Base-by-base conservation (phyloP, 1,140 invertebrate genomes). In the Trichogramma pretiosum region DNA sequence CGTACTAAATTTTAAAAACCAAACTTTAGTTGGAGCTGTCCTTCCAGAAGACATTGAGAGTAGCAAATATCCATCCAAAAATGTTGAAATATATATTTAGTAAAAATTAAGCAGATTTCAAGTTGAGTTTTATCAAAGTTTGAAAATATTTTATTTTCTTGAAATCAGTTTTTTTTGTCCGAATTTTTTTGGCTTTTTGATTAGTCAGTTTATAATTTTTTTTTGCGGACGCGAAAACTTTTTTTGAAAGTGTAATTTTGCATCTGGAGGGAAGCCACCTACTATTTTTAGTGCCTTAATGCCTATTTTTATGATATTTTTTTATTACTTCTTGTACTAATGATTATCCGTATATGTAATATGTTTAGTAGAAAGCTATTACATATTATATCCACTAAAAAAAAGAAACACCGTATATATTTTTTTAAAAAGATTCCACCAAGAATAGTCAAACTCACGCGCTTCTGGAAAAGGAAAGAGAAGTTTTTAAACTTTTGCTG, bases 371-470 rank as follows among this genome's bases (percentile, higher is more conserved):
- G 60, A 64, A 68, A 51, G 64, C 56, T 56, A 61, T 67, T 67
- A 68, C 67, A 70, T 60, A 65, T 72, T 70, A 70, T n/a, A n/a
- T 61, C 60, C 58, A 62, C 64, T 70, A 72, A 67, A 66, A 63
- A 59, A 61, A 60, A 50, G 34, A 50, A 58, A 63, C 62, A 62
- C 61, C 58, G 59, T 62, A 64, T 47, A 51, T 55, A 46, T 57
- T 52, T 53, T 21, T 48, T 51, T 46, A 46, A 28, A n/a, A n/a
- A 49, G 35, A 45, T 45, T 52, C 52, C 48, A 43, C 52, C 52
- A 40, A 56, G 37, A 57, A 58, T 56, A 54, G 21, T 50, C 16
- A 34, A 40, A 45, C 38, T 44, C 26, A 18, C 41, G 46, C 39
- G 42, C 36, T 23, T 26, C 11, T 22, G 35, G 39, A 39, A 37